Base-by-base conservation (phyloP, 30 jellyfish, hydroid and myxozoan species). In the Aurelia aurita complex sp. Pacific region DNA sequence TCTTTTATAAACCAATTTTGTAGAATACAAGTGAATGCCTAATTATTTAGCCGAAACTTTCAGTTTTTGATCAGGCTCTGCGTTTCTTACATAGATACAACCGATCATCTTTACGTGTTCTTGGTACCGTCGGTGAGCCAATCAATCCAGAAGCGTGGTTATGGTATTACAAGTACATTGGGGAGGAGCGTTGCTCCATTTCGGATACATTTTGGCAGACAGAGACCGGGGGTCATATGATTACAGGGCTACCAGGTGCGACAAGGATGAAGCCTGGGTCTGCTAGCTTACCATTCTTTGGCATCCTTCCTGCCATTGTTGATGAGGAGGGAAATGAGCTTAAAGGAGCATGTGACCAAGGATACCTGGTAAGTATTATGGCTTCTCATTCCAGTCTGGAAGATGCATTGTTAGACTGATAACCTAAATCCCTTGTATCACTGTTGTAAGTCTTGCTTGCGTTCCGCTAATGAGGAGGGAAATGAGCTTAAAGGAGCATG, bases 131-230 rank as follows among this genome's bases (percentile, higher is more conserved):
- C 34, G 99, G 99, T 57, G 99, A 94, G 69, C 99, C 99, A 10
- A 94, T 94, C 82, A 94, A 94, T 71, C 99, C 99, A 54, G 99
- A 94, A 73, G 99, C 99, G 14, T 94, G 99, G 99, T 79, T 94
- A 17, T 94, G 99, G 99, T 94, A 94, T 69, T 89, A 94, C 91
- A 94, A 94, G 57, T 82, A 90, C 83, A 90, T 94, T 10, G 99
- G 99, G 19, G 91, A 89, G 33, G 96, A 76, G 51, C 90, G 88
- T 32, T 89, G 97, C 70, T 80, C 92, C 23, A 82, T 94, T 69
- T 89, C 85, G 4, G 99, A 94, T 72, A 94, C 99, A 29, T 94
- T 94, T 78, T 94, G 99, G 99, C 99, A 94, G 82, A 94, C 99
- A 32, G 99, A 94, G 69, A 94, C 99, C 3, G 99, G 99, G 34